Percentiles rank a stretch among this genome's conserved stretches.
phyloP scores from a whole-genome alignment of 2,797 vertebrate genomes.

The Oryzias sinensis region DNA sequence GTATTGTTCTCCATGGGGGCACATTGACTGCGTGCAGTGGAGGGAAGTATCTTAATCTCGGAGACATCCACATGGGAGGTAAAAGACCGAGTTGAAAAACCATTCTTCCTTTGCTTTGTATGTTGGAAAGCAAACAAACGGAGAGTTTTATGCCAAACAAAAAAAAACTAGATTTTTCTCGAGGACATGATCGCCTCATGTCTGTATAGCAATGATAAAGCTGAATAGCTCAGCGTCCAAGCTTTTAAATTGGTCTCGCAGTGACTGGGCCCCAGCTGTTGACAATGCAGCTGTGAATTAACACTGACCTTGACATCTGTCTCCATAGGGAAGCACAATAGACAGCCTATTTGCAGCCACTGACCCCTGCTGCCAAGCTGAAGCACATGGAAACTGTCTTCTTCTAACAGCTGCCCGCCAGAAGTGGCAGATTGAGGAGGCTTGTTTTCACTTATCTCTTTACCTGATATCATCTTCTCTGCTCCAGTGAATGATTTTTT shows the following conservation, averaged over 20 bases:
- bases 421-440: conserved; percentile 39
- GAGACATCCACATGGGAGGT: conserved; percentile 72
- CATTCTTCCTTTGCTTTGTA: conserved; percentile 33
- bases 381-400: conserved; percentile 54
- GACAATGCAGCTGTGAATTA: conserved; percentile 42
- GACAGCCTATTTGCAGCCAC: conserved; percentile 44
- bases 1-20: conserved; percentile 67
- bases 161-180: background rate
- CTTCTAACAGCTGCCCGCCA: conserved; percentile 55
- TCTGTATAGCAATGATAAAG: too few relatives aligned
- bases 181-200: too few relatives aligned
- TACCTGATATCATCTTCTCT: conserved; percentile 39
- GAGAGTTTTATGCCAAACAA: conserved; percentile 16
- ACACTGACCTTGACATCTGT: conserved; percentile 60
- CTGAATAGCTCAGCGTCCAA: background rate
- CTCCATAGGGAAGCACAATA: conserved; percentile 54
- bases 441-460: conserved; percentile 45
- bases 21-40: conserved; percentile 73
- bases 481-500: conserved; percentile 28
- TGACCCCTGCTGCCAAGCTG: conserved; percentile 54
- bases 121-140: conserved; percentile 15
- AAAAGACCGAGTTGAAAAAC: conserved; percentile 46
- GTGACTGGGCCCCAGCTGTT: conserved; percentile 28
- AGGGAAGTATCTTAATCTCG: conserved; percentile 70
- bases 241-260: background rate